Conservation (phyloP, 1,140 invertebrate genomes). For the Phortica variegata region DNA sequence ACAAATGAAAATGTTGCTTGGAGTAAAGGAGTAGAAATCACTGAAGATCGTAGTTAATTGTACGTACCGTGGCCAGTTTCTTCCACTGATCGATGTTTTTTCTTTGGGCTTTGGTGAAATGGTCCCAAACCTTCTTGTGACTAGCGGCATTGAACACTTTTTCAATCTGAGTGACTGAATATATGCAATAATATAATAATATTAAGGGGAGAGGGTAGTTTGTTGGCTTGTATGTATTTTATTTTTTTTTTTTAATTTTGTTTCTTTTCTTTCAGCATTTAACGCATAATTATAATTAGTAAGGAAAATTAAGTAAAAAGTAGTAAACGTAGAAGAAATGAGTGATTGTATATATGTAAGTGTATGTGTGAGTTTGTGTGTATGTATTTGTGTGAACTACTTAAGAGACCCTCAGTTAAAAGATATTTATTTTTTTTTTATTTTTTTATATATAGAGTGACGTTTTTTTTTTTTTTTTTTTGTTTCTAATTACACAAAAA, state of each 20-base stretch:
- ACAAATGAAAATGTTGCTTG: too few relatives aligned
- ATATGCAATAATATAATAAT: slow-evolving; percentile 57
- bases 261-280: slow-evolving; percentile 40
- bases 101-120: slow-evolving; percentile 97
- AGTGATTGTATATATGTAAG: slow-evolving; percentile 9
- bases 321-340: slow-evolving; percentile 27
- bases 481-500: slow-evolving; percentile 14
- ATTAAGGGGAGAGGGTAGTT: slow-evolving; percentile 54
- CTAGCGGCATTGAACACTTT: slow-evolving; percentile 89
- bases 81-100: slow-evolving; percentile 98
- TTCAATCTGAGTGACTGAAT: slow-evolving; percentile 95
- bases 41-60: slow-evolving; percentile 17
- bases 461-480: slow-evolving; percentile 18
- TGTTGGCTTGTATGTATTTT: slow-evolving; percentile 25
- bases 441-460: slow-evolving; percentile 1
- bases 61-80: slow-evolving; percentile 94
- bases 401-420: slow-evolving; percentile 40
- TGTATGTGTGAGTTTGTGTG: not conserved
- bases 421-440: slow-evolving; percentile 21
- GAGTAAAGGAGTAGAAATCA: too few relatives aligned
- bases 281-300: slow-evolving; percentile 14
- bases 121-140: slow-evolving; percentile 98
- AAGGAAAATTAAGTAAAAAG: slow-evolving; percentile 25
- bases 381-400: slow-evolving; percentile 24
- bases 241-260: slow-evolving; percentile 25